These are phyloP conservation scores for Vulpes vulpes DNA, from an alignment of 2,113 vertebrate genomes.

Conservation along the genomic window DNA sequence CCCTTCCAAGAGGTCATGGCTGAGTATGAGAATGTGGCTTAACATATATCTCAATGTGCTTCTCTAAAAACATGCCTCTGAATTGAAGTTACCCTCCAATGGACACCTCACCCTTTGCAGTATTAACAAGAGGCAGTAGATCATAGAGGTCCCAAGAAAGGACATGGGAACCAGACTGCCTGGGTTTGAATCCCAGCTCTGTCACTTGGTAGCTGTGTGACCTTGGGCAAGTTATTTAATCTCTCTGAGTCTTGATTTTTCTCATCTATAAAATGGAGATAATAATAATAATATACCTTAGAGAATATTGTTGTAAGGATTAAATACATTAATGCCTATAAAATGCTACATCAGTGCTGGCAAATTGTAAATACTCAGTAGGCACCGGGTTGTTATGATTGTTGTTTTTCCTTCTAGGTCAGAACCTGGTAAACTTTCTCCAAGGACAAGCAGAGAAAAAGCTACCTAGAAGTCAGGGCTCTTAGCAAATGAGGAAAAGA, in stretches of 20 bases:
- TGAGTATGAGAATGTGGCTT: neutral
- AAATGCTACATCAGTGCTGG: neutral
- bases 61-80: neutral
- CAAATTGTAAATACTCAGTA: neutral
- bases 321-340: neutral
- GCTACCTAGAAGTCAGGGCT: neutral
- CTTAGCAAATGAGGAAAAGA: neutral
- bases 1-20: neutral
- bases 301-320: neutral
- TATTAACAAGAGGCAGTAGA: neutral
- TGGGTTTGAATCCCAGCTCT: neutral
- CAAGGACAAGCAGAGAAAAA: neutral
- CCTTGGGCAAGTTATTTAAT: neutral
- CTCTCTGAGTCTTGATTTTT: constrained; percentile 4
- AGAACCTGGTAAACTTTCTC: neutral
- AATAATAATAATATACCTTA: neutral
- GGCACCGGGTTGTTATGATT: neutral
- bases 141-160: neutral
- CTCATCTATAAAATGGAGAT: constrained; percentile 4
- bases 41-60: neutral
- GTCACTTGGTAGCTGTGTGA: neutral
- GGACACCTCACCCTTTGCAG: neutral
- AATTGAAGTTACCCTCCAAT: neutral
- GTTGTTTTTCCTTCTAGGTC: neutral
- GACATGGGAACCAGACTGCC: neutral